A percentile compares a stretch with the other conserved stretches of the same genome.
These are phyloP conservation scores for Nebria salina DNA, from an alignment of 2,888 invertebrate genomes.

Conservation along the genomic window DNA sequence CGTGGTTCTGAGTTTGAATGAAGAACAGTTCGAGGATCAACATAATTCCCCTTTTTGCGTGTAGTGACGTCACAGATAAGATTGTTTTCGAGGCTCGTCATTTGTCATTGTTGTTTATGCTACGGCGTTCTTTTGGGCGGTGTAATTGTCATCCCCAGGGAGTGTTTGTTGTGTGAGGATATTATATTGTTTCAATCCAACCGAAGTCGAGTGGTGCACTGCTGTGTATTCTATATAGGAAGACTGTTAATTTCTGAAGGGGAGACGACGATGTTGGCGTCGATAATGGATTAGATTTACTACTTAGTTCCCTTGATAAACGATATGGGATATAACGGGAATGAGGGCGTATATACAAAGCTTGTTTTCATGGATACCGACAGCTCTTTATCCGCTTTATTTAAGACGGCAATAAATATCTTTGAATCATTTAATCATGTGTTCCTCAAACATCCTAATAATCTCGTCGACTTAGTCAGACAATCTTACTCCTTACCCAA, in stretches of 20 bases:
- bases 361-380: slow-evolving; percentile 1
- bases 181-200: neutral
- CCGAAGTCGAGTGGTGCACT: neutral
- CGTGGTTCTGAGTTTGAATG: neutral
- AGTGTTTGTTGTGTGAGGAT: neutral
- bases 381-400: neutral
- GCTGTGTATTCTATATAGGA: slow-evolving; percentile 26
- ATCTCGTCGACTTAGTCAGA: no score
- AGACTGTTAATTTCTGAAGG: slow-evolving; percentile 33
- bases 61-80: neutral
- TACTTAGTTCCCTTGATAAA: slow-evolving; percentile 11
- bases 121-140: neutral
- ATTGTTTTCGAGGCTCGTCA: neutral
- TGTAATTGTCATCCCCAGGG: neutral
- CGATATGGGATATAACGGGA: neutral
- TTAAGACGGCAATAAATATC: slow-evolving; percentile 1
- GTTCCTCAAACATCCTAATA: neutral
- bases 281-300: slow-evolving; percentile 40
- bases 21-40: neutral
- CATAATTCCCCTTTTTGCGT: neutral
- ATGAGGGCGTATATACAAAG: neutral
- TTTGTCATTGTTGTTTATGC: slow-evolving; percentile 1
- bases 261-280: slow-evolving; percentile 19
- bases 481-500: no score
- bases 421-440: neutral